Conservation (phyloP, 2,888 invertebrate genomes). For the Schizotus pectinicornis region DNA sequence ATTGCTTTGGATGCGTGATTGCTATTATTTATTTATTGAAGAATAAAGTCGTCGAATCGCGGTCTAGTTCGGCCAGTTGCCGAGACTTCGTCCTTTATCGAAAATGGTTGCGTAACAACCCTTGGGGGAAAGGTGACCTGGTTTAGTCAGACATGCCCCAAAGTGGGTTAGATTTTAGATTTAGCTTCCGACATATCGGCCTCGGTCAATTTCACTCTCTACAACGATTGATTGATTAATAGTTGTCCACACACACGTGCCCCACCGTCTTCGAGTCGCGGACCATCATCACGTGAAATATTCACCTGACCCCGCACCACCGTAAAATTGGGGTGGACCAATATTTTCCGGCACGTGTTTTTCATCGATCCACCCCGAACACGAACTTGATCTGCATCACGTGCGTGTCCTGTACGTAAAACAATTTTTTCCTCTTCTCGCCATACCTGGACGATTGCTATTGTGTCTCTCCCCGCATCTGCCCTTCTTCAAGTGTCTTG, state of each 20-base stretch:
- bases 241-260: no score
- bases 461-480: no score
- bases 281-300: neutral
- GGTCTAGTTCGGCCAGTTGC: neutral
- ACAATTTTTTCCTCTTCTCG: neutral
- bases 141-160: conserved; percentile 26
- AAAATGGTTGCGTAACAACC: conserved; percentile 1
- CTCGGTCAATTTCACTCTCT: conserved; percentile 18
- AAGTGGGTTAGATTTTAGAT: conserved; percentile 33
- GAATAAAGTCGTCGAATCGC: neutral
- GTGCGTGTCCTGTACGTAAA: no score
- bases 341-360: conserved; percentile 9
- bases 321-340: neutral
- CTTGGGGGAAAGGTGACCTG: conserved; percentile 35
- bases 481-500: no score
- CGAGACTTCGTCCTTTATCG: conserved; percentile 3
- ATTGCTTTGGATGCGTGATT: no score
- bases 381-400: no score
- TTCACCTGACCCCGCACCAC: conserved; percentile 20
- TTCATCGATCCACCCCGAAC: conserved; percentile 7
- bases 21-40: no score
- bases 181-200: conserved; percentile 1
- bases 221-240: neutral
- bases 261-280: neutral
- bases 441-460: no score